Evolutionary conservation across 64 coral and sea anemone species (phyloP), one percentile per base, ranked within the genome.

Genomic region (Dendronephthya gigantea): DNA sequence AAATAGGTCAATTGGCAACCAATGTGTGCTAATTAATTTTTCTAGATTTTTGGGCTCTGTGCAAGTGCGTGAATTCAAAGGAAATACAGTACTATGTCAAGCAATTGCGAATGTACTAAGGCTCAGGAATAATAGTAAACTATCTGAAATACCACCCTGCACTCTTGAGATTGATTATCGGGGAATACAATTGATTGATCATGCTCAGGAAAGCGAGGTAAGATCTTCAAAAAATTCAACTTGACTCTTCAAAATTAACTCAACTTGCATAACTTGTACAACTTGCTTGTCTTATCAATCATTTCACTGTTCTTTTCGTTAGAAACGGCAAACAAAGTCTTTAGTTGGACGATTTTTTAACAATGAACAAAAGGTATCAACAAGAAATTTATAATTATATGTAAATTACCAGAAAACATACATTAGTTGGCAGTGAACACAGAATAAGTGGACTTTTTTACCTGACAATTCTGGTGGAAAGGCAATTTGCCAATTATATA

Each of bases 11-110:
- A n/a, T n/a, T n/a, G n/a, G n/a, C n/a, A n/a, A n/a, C n/a, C n/a
- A n/a, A n/a, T n/a, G n/a, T 45, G 41, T 45, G 4, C 11, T 45
- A 45, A 45, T 45, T 6, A 45, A 4, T 6, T 84, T 17, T 89
- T 85, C 17, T 58, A 97, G 94, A 9, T 97, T 97, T 97, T 68
- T 97, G 40, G 94, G 94, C 10, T 97, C 94, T 40, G 89, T 97
- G 34, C 91, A 97, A 47, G 94, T 97, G 23, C 59, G 84, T 83
- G 89, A 91, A 79, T 97, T 93, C 47, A 97, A 97, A 39, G 94
- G 94, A 85, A 97, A 97, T 93, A 92, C 93, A 35, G 85, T 93
- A 0, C 79, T 97, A 82, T 93, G 94, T 83, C 55, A 87, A 50
- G 94, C 91, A 82, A 93, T 97, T 92, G 88, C 35, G 91, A 87